Percentiles rank a stretch among this genome's conserved stretches.
Evolutionary conservation across 2,113 vertebrate species (phyloP).

Genomic region (Xenus cinereus): DNA sequence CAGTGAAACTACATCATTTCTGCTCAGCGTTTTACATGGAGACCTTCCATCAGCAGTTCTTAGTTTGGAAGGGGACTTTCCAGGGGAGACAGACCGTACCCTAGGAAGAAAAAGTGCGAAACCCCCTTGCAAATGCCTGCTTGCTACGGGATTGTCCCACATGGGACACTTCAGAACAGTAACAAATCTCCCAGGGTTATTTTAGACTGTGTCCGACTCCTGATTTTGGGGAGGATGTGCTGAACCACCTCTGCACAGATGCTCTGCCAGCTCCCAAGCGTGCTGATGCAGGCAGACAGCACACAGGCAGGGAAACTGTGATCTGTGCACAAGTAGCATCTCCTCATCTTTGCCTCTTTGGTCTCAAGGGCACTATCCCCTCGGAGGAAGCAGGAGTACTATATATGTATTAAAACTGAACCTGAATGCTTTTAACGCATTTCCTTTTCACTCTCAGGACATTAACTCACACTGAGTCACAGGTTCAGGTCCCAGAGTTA

Average conservation of each 20-base stretch:
- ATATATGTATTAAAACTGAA: not conserved
- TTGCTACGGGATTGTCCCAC: fast-evolving
- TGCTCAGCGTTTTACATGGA: fast-evolving
- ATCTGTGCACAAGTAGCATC: not conserved
- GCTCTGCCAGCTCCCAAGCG: not conserved
- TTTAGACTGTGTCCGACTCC: not conserved
- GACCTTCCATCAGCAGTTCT: not conserved
- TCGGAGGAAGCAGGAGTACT: not conserved
- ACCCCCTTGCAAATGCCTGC: not conserved
- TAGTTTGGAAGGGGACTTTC: not conserved
- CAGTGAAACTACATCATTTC: not conserved
- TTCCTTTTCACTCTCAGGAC: not conserved
- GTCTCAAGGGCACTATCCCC: not conserved
- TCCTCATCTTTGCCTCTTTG: not conserved
- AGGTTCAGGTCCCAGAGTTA: not conserved
- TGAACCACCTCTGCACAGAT: not conserved
- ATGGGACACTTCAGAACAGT: not conserved
- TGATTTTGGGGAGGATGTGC: not conserved
- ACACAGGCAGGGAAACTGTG: not conserved
- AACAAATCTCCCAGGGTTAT: not conserved
- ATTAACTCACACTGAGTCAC: not conserved
- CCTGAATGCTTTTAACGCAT: not conserved
- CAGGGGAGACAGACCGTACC: not conserved
- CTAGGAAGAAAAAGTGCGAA: not conserved
- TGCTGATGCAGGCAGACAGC: not conserved